phyloP scores from a whole-genome alignment of 2,113 vertebrate genomes.

The Indri indri region DNA sequence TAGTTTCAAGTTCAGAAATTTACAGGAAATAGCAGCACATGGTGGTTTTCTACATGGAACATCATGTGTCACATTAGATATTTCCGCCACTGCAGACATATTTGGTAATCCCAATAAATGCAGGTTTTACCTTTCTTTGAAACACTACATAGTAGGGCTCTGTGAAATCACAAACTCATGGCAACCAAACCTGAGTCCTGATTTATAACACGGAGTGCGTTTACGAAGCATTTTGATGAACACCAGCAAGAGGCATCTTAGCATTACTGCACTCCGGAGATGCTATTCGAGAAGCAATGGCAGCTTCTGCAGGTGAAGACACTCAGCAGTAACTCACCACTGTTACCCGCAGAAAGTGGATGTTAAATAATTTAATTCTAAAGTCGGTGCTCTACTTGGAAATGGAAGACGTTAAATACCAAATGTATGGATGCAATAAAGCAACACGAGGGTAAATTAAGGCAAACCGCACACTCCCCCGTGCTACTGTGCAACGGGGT shows the following conservation, averaged over 20 bases:
- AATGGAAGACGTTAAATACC: slow-evolving; percentile 1
- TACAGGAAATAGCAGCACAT: not conserved
- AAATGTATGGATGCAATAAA: not conserved
- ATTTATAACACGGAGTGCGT: not conserved
- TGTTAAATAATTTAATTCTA: slow-evolving; percentile 59
- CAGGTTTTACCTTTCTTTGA: not conserved
- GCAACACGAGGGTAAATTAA: slow-evolving; percentile 27
- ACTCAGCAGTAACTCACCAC: not conserved
- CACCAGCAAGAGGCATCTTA: slow-evolving; percentile 11
- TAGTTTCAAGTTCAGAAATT: not conserved
- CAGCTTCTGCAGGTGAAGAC: slow-evolving; percentile 21
- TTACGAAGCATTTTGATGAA: slow-evolving; percentile 72
- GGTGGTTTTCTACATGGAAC: fast-evolving
- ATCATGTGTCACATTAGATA: not conserved
- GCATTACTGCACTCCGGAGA: slow-evolving; percentile 25
- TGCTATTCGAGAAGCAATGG: not conserved
- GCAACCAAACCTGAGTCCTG: not conserved
- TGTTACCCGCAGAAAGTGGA: not conserved
- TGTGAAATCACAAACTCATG: not conserved
- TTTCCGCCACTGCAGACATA: not conserved
- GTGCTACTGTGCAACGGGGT: not conserved
- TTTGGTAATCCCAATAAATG: not conserved
- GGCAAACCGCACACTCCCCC: not conserved
- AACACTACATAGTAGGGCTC: not conserved
- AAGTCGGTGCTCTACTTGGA: not conserved